A percentile compares a stretch with the other conserved stretches of the same genome.
phyloP scores from a whole-genome alignment of 2,888 invertebrate species.

The Lycia hirtaria region DNA sequence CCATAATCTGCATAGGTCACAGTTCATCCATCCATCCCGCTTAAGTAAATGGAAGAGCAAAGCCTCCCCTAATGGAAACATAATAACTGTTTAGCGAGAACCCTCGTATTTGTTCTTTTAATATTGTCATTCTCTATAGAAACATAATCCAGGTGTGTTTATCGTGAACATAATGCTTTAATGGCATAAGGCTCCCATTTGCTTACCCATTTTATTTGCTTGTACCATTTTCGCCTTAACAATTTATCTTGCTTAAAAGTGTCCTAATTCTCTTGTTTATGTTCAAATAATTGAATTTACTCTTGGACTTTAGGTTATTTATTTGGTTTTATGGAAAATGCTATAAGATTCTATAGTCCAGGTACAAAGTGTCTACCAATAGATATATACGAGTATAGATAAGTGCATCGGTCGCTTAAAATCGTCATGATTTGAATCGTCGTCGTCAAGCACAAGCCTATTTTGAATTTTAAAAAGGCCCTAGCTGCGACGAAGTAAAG shows the following conservation, averaged over 20 bases:
- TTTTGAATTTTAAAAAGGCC: too few relatives aligned
- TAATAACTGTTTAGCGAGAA: conserved; percentile 61
- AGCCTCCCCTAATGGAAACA: conserved; percentile 60
- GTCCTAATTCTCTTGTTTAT: conserved; percentile 25
- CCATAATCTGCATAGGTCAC: conserved; percentile 30
- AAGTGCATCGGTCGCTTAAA: too few relatives aligned
- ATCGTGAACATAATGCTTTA: conserved; percentile 33
- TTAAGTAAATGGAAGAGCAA: conserved; percentile 41
- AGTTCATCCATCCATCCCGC: conserved; percentile 44
- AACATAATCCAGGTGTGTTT: conserved; percentile 37
- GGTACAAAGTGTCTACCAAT: too few relatives aligned
- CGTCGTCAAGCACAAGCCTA: too few relatives aligned
- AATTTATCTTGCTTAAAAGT: conserved; percentile 28
- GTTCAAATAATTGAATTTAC: conserved; percentile 20
- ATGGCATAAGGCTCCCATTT: conserved; percentile 32
- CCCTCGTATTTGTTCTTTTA: conserved; percentile 48
- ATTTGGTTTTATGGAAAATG: background rate
- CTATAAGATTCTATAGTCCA: too few relatives aligned
- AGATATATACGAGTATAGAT: too few relatives aligned
- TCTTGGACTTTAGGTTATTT: conserved; percentile 11
- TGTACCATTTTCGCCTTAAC: conserved; percentile 11
- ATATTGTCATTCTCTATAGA: conserved; percentile 37
- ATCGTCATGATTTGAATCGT: too few relatives aligned
- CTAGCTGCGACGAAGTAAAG: too few relatives aligned
- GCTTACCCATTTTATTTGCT: conserved; percentile 19